These are phyloP conservation scores for Heliconius hortense DNA, from an alignment of 2,888 invertebrate genomes.

Conservation along the genomic window DNA sequence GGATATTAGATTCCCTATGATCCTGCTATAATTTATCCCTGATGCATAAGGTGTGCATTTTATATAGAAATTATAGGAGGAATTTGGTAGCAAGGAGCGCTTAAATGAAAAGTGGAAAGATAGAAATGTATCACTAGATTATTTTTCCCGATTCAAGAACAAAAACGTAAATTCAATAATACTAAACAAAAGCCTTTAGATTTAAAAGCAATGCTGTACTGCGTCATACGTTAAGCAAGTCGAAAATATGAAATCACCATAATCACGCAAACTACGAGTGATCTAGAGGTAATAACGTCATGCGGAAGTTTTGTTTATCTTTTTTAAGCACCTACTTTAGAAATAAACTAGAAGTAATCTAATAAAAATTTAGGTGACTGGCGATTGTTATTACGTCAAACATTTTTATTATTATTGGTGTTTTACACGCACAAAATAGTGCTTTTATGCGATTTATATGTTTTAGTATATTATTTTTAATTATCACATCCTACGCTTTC, in stretches of 20 bases:
- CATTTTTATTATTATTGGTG: not conserved
- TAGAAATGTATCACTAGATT: not conserved
- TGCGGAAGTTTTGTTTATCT: conserved; percentile 7
- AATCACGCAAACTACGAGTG: not conserved
- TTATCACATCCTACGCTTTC: too few species aligned
- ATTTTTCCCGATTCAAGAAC: not conserved
- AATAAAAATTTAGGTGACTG: not conserved
- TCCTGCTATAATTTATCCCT: too few species aligned
- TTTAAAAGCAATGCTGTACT: not conserved
- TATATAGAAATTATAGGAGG: too few species aligned
- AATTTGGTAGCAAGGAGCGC: too few species aligned
- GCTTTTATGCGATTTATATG: too few species aligned
- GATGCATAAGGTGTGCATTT: too few species aligned
- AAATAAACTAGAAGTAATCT: not conserved
- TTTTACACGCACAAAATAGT: not conserved
- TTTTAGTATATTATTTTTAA: too few species aligned
- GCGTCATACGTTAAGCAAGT: conserved; percentile 4
- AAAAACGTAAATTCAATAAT: not conserved
- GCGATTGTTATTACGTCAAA: not conserved
- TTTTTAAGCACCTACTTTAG: not conserved
- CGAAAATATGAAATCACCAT: not conserved
- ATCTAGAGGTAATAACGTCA: not conserved
- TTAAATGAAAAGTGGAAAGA: too few species aligned
- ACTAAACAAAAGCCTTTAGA: not conserved
- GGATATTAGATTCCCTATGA: too few species aligned